Base-by-base conservation (phyloP, 2,888 invertebrate species). In the Xestia xanthographa region DNA sequence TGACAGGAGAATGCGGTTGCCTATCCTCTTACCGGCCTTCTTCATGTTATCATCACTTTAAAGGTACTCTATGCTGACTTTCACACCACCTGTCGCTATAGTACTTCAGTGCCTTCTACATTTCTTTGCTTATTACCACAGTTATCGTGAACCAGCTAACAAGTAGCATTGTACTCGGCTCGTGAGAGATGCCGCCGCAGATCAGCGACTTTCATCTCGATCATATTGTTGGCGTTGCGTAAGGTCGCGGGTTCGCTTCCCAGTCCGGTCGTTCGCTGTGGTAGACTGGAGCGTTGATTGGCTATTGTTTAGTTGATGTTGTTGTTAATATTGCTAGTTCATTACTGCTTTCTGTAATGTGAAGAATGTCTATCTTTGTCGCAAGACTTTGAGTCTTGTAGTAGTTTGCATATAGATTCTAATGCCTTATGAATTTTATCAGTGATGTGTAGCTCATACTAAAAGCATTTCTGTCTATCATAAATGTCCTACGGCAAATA, bases 201-300 rank as follows among this genome's bases (percentile, higher is more conserved):
- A 86, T 80, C 86, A 67, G 75, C 53, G 9, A 80, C 87, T 87
- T 88, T 88, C 87, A 88, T 88, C 85, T 88, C 73, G 78, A 73
- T 80, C 75, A 73, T 77, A 85, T 70, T 77, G 77, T 72, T 66
- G 43, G 26, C 65, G 80, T 87, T 88, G 85, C 88, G 83, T 85
- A 86, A 88, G 75, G 83, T 83, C 70, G 69, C 62, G 56, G 38
- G 81, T 79, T 86, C 72, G 75, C 72, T 86, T 87, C 85, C 82
- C 85, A 68, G 75, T 88, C 43, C 66, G 73, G 63, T 50, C 66
- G 71, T 50, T 77, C 43, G 22, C 53, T 66, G 70, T 43, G 60
- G 66, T 66, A 66, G 66, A 45, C 38, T 26, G 20, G 22, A 8
- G 41, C 20, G 29, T 76, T 34, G 77, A 85, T 85, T 77, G 69